Evolutionary conservation across 2,888 invertebrate genomes (phyloP).

Genomic region (Tuberolachnus salignus): DNA sequence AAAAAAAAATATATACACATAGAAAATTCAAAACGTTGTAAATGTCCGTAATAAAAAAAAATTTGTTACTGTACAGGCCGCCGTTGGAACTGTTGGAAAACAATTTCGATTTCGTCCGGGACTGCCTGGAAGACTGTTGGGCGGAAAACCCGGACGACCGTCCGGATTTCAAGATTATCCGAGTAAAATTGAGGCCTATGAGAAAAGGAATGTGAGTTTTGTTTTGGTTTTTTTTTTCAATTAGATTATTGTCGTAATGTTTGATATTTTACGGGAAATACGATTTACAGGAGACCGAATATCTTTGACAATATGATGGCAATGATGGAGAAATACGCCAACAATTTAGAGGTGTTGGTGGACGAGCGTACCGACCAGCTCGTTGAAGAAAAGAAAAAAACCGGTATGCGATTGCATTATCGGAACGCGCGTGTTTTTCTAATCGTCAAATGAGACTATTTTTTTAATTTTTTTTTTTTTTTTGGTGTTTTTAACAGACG

Average conservation of each 20-base stretch:
- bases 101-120: constrained; percentile 83
- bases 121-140: constrained; percentile 89
- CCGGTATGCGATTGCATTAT: constrained; percentile 67
- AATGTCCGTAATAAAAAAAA: no score
- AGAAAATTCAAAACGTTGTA: no score
- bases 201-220: constrained; percentile 84
- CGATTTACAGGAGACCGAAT: constrained; percentile 78
- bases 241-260: background rate
- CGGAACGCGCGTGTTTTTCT: no score
- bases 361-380: constrained; percentile 92
- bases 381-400: constrained; percentile 95
- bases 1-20: no score
- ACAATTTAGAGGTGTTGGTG: constrained; percentile 90
- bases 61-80: no score
- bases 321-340: constrained; percentile 97
- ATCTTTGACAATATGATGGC: constrained; percentile 98
- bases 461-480: constrained; percentile 18
- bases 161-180: constrained; percentile 84
- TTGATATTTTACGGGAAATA: background rate
- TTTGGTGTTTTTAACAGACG: constrained; percentile 73
- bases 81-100: constrained; percentile 79
- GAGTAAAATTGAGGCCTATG: constrained; percentile 78
- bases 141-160: constrained; percentile 77
- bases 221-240: background rate
- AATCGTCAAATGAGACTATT: background rate